phyloP scores from a whole-genome alignment of 1,140 invertebrate species.

The Lepidostoma basale region DNA sequence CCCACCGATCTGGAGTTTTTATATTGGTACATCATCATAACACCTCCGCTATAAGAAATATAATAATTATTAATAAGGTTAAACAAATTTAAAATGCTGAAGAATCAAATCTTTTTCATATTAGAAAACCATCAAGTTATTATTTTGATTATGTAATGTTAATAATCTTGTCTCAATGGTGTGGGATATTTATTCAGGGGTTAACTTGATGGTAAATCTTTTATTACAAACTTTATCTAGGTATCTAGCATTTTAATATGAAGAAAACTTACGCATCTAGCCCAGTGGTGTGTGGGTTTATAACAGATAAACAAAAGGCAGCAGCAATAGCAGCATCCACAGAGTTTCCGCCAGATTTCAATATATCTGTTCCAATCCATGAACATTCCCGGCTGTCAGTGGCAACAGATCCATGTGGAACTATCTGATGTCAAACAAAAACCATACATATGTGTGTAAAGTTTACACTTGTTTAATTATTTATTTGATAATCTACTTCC shows the following conservation, averaged over 20 bases:
- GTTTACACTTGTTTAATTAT: no score
- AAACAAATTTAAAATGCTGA: no score
- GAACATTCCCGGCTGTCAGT: conserved; percentile 76
- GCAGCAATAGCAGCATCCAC: conserved; percentile 72
- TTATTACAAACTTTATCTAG: neutral
- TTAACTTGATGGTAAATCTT: no score
- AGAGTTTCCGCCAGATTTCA: conserved; percentile 72
- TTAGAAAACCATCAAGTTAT: no score
- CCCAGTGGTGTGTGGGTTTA: conserved; percentile 71
- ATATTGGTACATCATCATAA: conserved; percentile 75
- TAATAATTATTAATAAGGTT: neutral
- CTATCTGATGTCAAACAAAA: no score
- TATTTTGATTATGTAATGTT: no score
- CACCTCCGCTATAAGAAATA: conserved; percentile 68
- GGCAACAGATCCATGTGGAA: conserved; percentile 76
- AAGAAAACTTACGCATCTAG: conserved; percentile 68
- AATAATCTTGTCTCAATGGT: no score
- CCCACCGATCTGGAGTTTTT: conserved; percentile 46
- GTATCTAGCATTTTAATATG: no score
- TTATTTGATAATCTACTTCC: no score
- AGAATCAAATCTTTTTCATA: no score
- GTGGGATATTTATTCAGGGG: no score
- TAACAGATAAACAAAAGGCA: conserved; percentile 71
- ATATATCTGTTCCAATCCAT: conserved; percentile 68
- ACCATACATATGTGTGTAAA: no score